Evolutionary conservation across 1,140 invertebrate species (phyloP).

Genomic region (Brachionus calyciflorus): DNA sequence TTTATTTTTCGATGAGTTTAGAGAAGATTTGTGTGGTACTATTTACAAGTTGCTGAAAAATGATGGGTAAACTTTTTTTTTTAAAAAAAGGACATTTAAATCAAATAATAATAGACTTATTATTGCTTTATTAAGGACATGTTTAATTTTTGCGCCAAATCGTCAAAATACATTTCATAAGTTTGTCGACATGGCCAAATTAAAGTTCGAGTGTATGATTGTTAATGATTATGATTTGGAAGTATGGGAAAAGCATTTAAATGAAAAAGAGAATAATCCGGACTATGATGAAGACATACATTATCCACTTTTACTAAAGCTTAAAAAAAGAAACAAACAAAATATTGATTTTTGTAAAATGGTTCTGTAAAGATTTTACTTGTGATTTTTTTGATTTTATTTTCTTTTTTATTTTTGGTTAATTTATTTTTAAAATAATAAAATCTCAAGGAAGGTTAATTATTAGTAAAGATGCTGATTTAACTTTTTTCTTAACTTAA

Average conservation of each 20-base stretch:
- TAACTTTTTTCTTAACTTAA: too few species aligned
- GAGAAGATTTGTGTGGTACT: conserved; percentile 69
- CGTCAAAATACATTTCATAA: conserved; percentile 70
- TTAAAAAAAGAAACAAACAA: conserved; percentile 23
- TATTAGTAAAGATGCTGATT: too few species aligned
- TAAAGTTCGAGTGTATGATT: conserved; percentile 49
- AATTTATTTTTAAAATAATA: too few species aligned
- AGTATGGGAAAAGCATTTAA: conserved; percentile 52
- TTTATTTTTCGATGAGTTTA: conserved; percentile 76
- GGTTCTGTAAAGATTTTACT: conserved; percentile 29
- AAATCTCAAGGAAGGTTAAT: too few species aligned
- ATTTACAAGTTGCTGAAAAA: conserved; percentile 69
- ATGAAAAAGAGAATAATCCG: conserved; percentile 49
- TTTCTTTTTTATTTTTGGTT: too few species aligned
- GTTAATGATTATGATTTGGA: conserved; percentile 51
- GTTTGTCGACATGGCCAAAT: conserved; percentile 64
- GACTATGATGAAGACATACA: conserved; percentile 43
- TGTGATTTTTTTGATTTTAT: too few species aligned
- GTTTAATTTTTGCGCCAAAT: conserved; percentile 72
- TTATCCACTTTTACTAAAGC: conserved; percentile 33
- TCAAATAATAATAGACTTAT: too few species aligned
- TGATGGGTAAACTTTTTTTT: conserved; percentile 52
- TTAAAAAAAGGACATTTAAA: too few species aligned
- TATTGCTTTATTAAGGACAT: background rate
- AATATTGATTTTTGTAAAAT: conserved; percentile 44